Percentiles rank a stretch among this genome's conserved stretches.
These are phyloP conservation scores for Ceratoteleas bidentatus DNA, from an alignment of 1,140 invertebrate species.

Conservation along the genomic window DNA sequence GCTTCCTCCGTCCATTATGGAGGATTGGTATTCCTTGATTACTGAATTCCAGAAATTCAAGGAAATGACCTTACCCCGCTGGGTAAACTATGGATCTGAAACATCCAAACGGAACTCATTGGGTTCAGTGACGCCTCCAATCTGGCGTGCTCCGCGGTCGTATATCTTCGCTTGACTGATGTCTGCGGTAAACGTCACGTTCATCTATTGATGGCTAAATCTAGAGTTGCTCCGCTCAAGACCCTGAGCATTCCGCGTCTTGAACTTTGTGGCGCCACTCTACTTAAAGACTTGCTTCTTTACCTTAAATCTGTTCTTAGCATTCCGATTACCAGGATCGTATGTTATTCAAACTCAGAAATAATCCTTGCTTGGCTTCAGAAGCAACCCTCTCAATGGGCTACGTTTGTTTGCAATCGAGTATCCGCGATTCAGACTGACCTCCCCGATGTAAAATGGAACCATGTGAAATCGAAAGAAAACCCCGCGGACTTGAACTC, in stretches of 20 bases:
- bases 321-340: background rate
- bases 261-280: slow-evolving; percentile 16
- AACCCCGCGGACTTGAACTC: background rate
- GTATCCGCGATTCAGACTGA: background rate
- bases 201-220: slow-evolving; percentile 1
- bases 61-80: no score
- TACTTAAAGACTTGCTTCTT: background rate
- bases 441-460: background rate
- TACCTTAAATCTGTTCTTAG: background rate
- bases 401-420: background rate
- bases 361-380: background rate
- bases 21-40: no score
- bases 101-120: background rate
- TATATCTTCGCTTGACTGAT: background rate
- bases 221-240: slow-evolving; percentile 5
- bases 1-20: no score
- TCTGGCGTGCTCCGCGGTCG: no score
- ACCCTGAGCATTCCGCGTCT: slow-evolving; percentile 1
- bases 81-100: no score
- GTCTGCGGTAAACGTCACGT: background rate
- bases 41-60: no score
- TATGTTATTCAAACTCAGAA: background rate
- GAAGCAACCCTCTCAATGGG: background rate
- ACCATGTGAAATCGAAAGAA: background rate
- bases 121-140: background rate